These are phyloP conservation scores for Pseudochirops corinnae DNA, from an alignment of 2,797 vertebrate species.

Conservation along the genomic window DNA sequence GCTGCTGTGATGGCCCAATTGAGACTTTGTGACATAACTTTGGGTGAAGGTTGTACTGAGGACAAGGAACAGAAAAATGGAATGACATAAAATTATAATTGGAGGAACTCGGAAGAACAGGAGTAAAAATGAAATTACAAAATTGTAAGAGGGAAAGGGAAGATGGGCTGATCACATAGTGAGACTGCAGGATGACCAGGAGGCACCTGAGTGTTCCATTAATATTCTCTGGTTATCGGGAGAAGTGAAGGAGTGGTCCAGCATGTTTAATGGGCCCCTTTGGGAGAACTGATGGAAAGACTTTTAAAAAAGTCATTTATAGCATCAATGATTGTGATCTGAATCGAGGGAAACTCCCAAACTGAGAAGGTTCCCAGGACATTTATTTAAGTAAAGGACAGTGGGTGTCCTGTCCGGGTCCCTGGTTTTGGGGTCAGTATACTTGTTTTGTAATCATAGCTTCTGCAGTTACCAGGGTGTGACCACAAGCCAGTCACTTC, in stretches of 20 bases:
- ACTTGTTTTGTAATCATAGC: neutral
- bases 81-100: neutral
- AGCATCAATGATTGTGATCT: neutral
- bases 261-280: neutral
- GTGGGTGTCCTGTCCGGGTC: neutral
- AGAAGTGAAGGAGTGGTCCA: neutral
- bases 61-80: neutral
- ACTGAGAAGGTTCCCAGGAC: neutral
- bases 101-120: neutral
- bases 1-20: neutral
- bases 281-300: neutral
- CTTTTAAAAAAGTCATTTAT: neutral
- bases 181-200: neutral
- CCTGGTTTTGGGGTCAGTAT: neutral
- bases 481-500: neutral
- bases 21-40: neutral
- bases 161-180: neutral
- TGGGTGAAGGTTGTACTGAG: neutral
- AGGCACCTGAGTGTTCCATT: neutral
- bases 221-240: neutral
- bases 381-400: neutral
- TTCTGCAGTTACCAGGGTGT: neutral
- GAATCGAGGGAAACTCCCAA: neutral
- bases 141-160: neutral
- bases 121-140: neutral